Evolutionary conservation across 2,113 vertebrate species (phyloP).

Genomic region (Carettochelys insculpta): DNA sequence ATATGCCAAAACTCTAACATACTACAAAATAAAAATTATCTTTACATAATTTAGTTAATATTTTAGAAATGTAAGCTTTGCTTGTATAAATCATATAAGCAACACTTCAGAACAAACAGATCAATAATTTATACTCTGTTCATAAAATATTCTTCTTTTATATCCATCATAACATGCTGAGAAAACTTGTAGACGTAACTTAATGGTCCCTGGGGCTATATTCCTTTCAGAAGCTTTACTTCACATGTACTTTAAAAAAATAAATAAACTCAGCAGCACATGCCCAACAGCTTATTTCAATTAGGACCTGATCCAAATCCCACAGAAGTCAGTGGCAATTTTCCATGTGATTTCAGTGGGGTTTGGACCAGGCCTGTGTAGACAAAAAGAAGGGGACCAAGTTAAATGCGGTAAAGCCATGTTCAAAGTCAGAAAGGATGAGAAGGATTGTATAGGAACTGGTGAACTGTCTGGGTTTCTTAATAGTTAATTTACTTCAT

Average conservation of each 20-base stretch:
- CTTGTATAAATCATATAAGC: not conserved
- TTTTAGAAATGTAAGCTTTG: not conserved
- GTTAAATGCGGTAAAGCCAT: not conserved
- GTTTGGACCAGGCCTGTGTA: fast-evolving
- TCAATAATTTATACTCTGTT: not conserved
- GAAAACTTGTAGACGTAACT: not conserved
- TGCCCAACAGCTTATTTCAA: fast-evolving
- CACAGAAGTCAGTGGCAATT: not conserved
- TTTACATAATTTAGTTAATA: not conserved
- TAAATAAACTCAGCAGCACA: not conserved
- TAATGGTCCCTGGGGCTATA: not conserved
- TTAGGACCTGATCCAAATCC: not conserved
- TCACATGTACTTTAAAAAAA: not conserved
- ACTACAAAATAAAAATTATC: not conserved
- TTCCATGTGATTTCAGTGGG: not conserved
- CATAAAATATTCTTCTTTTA: not conserved
- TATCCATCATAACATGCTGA: not conserved
- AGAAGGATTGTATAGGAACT: not conserved
- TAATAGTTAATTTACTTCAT: not conserved
- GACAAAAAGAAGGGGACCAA: not conserved
- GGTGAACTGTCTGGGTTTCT: not conserved
- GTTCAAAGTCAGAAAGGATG: not conserved
- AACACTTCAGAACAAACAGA: not conserved
- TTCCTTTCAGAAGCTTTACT: not conserved
- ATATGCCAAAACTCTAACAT: not conserved